Base-by-base conservation (phyloP, 2,888 invertebrate species). In the Dolomedes plantarius region DNA sequence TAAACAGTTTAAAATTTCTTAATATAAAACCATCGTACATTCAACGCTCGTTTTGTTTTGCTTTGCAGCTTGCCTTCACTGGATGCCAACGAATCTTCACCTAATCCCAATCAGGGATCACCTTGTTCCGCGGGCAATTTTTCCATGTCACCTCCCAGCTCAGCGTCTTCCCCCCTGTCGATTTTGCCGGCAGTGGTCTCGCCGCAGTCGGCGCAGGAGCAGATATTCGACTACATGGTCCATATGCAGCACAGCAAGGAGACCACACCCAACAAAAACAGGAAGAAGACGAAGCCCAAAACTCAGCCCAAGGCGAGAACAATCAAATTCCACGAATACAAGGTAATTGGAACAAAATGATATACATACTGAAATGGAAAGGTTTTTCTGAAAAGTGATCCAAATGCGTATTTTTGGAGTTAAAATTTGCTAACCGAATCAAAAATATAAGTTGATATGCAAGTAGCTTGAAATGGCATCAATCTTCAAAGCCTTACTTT, bases 311-410 rank as follows among this genome's bases (percentile, higher is more conserved):
- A 97, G 91, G 94, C 95, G 29, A 94, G 96, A 89, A 96, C 96
- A 80, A 98, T 98, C 90, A 98, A 98, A 93, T 98, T 98, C 92
- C 98, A 98, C 92, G 98, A 98, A 92, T 97, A 97, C 92, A 97
- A 96, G 92, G 93, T 93, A 56, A 65, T n/a, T n/a, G n/a, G 23
- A 13, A 19, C 5, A 36, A 46, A 46, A 13, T n/a, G n/a, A n/a
- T n/a, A n/a, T n/a, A n/a, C 29, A 29, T 32, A 27, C 16, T 29
- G 11, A n/a, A n/a, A n/a, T n/a, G n/a, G n/a, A n/a, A n/a, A n/a
- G n/a, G n/a, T 11, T 23, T 23, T 2, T 1, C 13, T 9, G 46
- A 9, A 11, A 71, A 1, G n/a, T n/a, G n/a, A n/a, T n/a, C n/a
- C n/a, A n/a, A n/a, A n/a, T n/a, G n/a, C n/a, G n/a, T n/a, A n/a